Percentiles rank a stretch among this genome's conserved stretches.
phyloP scores from a whole-genome alignment of 1,140 invertebrate species.

The Drosophila seguyi region DNA sequence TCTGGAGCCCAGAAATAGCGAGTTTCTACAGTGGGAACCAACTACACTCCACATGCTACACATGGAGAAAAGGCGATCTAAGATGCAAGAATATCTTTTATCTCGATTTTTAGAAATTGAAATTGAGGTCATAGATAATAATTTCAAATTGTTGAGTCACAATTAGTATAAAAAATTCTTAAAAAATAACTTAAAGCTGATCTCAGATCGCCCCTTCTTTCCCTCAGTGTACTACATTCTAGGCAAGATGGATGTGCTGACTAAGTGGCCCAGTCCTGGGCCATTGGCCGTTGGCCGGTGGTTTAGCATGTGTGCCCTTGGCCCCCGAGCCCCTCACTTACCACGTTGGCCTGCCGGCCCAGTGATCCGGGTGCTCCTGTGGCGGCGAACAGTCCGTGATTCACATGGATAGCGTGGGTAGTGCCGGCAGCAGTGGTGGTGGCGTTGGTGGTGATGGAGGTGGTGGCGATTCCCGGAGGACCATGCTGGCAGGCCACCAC shows the following conservation, averaged over 20 bases:
- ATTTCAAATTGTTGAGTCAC: not conserved
- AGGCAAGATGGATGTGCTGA: constrained; percentile 44
- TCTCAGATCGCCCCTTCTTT: not conserved
- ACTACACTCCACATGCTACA: constrained; percentile 22
- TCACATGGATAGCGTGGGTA: constrained; percentile 1
- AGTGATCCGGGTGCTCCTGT: constrained; percentile 34
- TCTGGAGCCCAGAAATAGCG: constrained; percentile 7
- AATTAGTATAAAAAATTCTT: not conserved
- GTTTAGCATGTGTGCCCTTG: constrained; percentile 28
- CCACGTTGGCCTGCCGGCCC: constrained; percentile 57
- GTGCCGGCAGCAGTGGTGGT: constrained; percentile 12
- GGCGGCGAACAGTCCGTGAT: constrained; percentile 19
- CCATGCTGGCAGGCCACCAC: constrained; percentile 73
- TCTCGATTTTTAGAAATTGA: too few species aligned
- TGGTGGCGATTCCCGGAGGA: constrained; percentile 26
- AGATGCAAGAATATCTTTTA: too few species aligned
- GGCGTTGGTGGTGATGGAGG: constrained; percentile 7
- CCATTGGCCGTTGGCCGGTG: constrained; percentile 25
- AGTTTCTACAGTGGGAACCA: constrained; percentile 20
- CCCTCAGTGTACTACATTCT: constrained; percentile 20
- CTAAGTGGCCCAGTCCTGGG: constrained; percentile 39
- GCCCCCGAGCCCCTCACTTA: constrained; percentile 36
- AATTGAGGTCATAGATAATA: too few species aligned
- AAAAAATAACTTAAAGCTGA: not conserved
- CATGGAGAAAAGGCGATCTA: constrained; percentile 10